Base-by-base conservation (phyloP, 2,113 vertebrate genomes). In the Phoenicopterus ruber region DNA sequence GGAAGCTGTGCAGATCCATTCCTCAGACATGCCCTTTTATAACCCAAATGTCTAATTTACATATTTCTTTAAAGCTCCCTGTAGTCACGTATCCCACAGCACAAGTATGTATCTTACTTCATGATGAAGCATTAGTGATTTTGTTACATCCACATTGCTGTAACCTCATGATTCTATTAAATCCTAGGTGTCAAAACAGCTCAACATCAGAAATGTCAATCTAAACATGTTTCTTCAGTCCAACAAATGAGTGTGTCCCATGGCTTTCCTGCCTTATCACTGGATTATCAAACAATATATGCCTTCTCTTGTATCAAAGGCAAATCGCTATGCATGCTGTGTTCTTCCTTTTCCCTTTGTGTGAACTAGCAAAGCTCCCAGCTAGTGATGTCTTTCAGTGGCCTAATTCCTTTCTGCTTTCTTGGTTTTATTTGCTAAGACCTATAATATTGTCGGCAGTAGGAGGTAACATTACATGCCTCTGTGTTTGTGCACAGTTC, bases 91-190 rank as follows among this genome's bases (percentile, higher is more conserved):
- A 40, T 66, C 25, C 47, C 50, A 26, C 13, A 59, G 25, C n/a
- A n/a, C 10, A 34, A 58, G 63, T 25, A 54, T 17, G 16, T 24
- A 22, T 4, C 12, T 85, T 71, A 21, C 32, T 72, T 72, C 0
- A 0, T 69, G 34, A 19, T 17, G 36, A 44, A 83, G 31, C 26
- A 10, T 40, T n/a, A 44, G 29, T 65, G 1, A 2, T 76, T 94
- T 88, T 87, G 32, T 90, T 82, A 13, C 17, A 46, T 32, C n/a
- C n/a, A 8, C 24, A 11, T 50, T 0, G 0, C 32, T 1, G 0
- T 79, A 70, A 54, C 24, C 26, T 72, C 7, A 2, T 62, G 61
- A 26, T 72, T 28, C 15, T 72, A 0, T 59, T 90, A 59, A 82
- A 82, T 87, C 24, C 20, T 28, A 12, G 52, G 9, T 72, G 61